Conservation (phyloP, 2,888 invertebrate species). For the Agrotis ipsilon region DNA sequence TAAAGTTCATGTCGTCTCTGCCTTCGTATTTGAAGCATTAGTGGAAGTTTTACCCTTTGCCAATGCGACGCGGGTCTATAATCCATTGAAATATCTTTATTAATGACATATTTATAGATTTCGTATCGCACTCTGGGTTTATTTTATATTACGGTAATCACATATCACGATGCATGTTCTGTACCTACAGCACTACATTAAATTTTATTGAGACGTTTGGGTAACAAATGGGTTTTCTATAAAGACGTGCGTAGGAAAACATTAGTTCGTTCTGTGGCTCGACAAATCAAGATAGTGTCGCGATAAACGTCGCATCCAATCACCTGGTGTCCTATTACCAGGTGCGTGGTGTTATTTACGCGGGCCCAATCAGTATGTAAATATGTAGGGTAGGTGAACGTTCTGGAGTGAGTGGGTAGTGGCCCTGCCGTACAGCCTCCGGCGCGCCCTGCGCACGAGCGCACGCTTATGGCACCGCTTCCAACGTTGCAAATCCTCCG, state of each 20-base stretch:
- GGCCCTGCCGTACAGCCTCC: slow-evolving; percentile 82
- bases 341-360: slow-evolving; percentile 83
- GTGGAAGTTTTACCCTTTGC: neutral
- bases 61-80: neutral
- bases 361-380: slow-evolving; percentile 88
- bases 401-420: slow-evolving; percentile 87
- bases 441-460: slow-evolving; percentile 84
- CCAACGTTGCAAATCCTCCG: slow-evolving; percentile 69
- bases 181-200: slow-evolving; percentile 67
- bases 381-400: slow-evolving; percentile 89
- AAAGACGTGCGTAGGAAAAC: slow-evolving; percentile 74
- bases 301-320: slow-evolving; percentile 83
- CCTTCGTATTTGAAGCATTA: neutral
- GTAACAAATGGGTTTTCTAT: slow-evolving; percentile 78
- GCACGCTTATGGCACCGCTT: slow-evolving; percentile 76
- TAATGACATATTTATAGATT: slow-evolving; percentile 30
- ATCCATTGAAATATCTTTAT: slow-evolving; percentile 23
- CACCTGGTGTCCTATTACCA: slow-evolving; percentile 83
- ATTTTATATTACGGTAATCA: slow-evolving; percentile 44
- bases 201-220: slow-evolving; percentile 80
- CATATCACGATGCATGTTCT: slow-evolving; percentile 53
- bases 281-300: slow-evolving; percentile 86
- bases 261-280: slow-evolving; percentile 74
- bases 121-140: slow-evolving; percentile 23
- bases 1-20: neutral